Conservation (phyloP, 2,797 vertebrate genomes). For the Lepidocolaptes lacrymiger region DNA sequence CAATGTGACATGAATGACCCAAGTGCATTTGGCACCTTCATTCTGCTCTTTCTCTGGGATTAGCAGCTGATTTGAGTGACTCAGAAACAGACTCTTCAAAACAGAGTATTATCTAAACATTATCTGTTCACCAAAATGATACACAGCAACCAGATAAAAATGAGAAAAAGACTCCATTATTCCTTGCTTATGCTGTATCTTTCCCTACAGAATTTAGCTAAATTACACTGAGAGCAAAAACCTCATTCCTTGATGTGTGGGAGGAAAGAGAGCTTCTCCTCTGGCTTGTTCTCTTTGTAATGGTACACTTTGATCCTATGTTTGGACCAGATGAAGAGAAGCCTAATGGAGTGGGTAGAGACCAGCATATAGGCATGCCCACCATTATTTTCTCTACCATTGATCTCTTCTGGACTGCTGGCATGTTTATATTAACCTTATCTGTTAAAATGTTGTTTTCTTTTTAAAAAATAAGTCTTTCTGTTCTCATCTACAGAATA, state of each 20-base stretch:
- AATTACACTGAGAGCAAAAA: background rate
- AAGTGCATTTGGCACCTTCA: background rate
- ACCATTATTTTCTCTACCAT: background rate
- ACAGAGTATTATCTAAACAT: background rate
- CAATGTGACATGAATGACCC: background rate
- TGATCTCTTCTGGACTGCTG: background rate
- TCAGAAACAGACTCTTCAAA: conserved; percentile 36
- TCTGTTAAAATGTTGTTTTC: background rate
- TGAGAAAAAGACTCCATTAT: background rate
- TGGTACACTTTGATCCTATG: background rate
- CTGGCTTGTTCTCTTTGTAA: conserved; percentile 10
- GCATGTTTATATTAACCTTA: background rate
- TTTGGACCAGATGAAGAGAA: background rate
- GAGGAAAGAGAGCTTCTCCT: background rate
- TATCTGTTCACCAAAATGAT: background rate
- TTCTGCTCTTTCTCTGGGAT: background rate
- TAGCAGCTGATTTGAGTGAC: background rate
- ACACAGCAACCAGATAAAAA: background rate
- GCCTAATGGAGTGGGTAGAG: background rate
- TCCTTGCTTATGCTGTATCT: background rate
- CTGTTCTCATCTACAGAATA: background rate
- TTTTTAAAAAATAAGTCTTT: background rate
- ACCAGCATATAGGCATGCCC: background rate
- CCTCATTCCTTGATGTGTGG: background rate
- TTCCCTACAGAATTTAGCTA: conserved; percentile 1